These are phyloP conservation scores for Drosophila mimica DNA, from an alignment of 2,888 invertebrate genomes.

Conservation along the genomic window DNA sequence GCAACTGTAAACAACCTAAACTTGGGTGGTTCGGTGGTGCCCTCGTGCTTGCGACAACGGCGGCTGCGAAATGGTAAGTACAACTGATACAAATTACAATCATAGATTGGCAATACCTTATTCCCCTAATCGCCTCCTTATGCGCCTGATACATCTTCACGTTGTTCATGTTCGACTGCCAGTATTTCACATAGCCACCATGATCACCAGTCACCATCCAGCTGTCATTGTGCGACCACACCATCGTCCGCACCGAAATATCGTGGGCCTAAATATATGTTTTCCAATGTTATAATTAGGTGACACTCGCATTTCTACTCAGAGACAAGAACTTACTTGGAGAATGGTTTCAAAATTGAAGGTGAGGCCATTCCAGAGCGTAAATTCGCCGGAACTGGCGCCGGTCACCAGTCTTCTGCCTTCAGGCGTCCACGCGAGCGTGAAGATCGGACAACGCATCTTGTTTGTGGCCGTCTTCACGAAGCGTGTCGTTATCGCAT, in stretches of 20 bases:
- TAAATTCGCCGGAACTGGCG: constrained; percentile 99
- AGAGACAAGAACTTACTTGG: constrained; percentile 88
- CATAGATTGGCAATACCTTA: constrained; percentile 90
- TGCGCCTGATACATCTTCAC: constrained; percentile 99
- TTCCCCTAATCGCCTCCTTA: constrained; percentile 99
- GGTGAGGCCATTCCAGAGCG: constrained; percentile 99
- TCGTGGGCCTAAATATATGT: constrained; percentile 94
- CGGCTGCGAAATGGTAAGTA: constrained; percentile 69
- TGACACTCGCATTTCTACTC: not conserved
- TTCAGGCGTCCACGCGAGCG: constrained; percentile 99
- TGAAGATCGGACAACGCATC: constrained; percentile 99
- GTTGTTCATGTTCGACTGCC: constrained; percentile 99
- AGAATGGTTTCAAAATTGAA: constrained; percentile 99
- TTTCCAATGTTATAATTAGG: not conserved
- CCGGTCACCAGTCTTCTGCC: constrained; percentile 98
- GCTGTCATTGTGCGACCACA: constrained; percentile 99
- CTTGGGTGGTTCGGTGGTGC: constrained; percentile 39
- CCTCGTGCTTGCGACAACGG: constrained; percentile 48
- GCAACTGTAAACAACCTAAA: constrained; percentile 36
- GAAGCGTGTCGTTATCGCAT: constrained; percentile 97
- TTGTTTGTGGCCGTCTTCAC: constrained; percentile 99
- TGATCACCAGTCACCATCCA: constrained; percentile 99
- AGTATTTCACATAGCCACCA: constrained; percentile 99
- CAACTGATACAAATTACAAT: constrained; percentile 70
- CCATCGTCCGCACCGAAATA: constrained; percentile 99